Conservation (phyloP, 2,888 invertebrate genomes). For the Pheosia gnoma region DNA sequence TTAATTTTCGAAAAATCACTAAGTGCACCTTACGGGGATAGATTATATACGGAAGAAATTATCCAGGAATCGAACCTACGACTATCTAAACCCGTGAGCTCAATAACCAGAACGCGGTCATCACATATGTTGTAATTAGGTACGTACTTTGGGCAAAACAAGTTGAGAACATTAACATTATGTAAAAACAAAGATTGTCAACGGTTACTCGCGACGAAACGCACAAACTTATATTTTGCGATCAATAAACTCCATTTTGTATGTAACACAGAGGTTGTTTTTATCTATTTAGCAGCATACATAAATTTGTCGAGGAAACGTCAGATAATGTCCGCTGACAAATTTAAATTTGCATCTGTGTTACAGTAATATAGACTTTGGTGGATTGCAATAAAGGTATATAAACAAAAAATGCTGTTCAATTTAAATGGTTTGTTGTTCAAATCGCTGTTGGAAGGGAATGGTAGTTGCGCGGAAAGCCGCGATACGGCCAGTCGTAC, state of each 20-base stretch:
- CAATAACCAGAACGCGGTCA: too few relatives aligned
- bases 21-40: too few relatives aligned
- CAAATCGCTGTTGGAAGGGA: slow-evolving; percentile 16
- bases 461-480: slow-evolving; percentile 68
- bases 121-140: too few relatives aligned
- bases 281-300: slow-evolving; percentile 15
- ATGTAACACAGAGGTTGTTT: slow-evolving; percentile 23
- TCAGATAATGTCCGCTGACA: slow-evolving; percentile 26
- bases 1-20: too few relatives aligned
- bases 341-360: slow-evolving; percentile 8
- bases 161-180: not conserved
- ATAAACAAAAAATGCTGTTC: not conserved
- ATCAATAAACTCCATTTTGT: slow-evolving; percentile 12
- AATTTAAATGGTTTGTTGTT: slow-evolving; percentile 13
- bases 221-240: slow-evolving; percentile 33
- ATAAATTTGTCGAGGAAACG: slow-evolving; percentile 39
- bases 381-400: not conserved
- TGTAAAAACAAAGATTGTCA: slow-evolving; percentile 20
- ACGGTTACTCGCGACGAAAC: slow-evolving; percentile 21
- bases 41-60: too few relatives aligned
- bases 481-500: slow-evolving; percentile 45
- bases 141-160: not conserved
- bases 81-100: not conserved
- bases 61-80: not conserved
- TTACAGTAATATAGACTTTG: slow-evolving; percentile 29